Evolutionary conservation across 2,888 invertebrate genomes (phyloP).

Genomic region (Acrocera orbiculus): DNA sequence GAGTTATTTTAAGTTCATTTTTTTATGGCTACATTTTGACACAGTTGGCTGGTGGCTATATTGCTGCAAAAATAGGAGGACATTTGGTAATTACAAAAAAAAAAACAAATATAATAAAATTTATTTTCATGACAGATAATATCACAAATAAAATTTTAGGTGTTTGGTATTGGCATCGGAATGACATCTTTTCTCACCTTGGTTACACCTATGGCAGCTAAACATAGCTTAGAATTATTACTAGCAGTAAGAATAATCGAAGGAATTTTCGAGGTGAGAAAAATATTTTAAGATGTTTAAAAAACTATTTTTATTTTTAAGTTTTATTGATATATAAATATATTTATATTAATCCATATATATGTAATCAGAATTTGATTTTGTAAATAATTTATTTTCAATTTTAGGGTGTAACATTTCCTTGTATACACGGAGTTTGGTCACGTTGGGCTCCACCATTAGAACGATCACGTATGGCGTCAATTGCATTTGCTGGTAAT

Average conservation of each 20-base stretch:
- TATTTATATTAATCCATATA: too few relatives aligned
- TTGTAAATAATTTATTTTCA: too few relatives aligned
- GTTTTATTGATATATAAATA: too few relatives aligned
- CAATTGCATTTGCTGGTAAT: constrained; percentile 70
- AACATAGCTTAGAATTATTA: constrained; percentile 48
- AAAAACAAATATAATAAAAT: background rate
- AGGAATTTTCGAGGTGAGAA: constrained; percentile 58
- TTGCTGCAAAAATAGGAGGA: constrained; percentile 71
- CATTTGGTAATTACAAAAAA: constrained; percentile 36
- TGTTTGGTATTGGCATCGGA: constrained; percentile 61
- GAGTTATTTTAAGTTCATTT: constrained; percentile 66
- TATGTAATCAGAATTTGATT: too few relatives aligned
- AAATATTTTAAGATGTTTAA: too few relatives aligned
- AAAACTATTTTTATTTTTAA: too few relatives aligned
- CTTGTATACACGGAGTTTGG: constrained; percentile 63
- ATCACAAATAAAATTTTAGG: constrained; percentile 26
- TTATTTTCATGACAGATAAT: constrained; percentile 2
- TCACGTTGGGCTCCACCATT: constrained; percentile 64
- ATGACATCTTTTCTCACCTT: constrained; percentile 63
- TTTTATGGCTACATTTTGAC: constrained; percentile 80
- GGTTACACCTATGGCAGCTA: constrained; percentile 60
- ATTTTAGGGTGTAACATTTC: constrained; percentile 27
- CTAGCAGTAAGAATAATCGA: constrained; percentile 57
- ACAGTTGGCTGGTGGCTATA: constrained; percentile 66
- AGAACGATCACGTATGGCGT: constrained; percentile 61